Base-by-base conservation (phyloP, 2,888 invertebrate species). In the Lithosia quadra region DNA sequence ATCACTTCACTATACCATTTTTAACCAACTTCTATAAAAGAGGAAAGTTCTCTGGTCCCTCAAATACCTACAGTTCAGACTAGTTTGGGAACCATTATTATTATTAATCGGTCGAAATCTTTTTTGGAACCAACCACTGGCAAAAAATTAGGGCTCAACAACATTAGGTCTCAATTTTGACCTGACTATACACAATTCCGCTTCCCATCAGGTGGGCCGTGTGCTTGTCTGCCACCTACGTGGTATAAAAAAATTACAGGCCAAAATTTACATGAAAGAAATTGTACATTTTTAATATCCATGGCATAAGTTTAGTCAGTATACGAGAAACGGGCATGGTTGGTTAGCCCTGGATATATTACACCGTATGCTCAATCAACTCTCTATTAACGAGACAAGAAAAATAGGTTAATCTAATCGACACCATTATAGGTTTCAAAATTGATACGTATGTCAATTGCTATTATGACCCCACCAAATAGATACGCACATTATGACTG, bases 381-480 rank as follows among this genome's bases (percentile, higher is more conserved):
- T 24, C 28, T 9, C 11, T 24, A 24, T 7, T 24, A 13, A 13
- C 5, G 24, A 11, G 56, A 56, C 56, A 13, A 2, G 56, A 56
- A 24, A 56, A 56, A 56, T 24, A 56, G 56, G 56, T 56, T 24
- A 56, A 56, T 24, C 24, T 24, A 7, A 56, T 56, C 24, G 56
- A 56, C 56, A 56, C 56, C 24, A 28, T 56, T 55, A 0, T 10
- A 18, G 15, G 43, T 11, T 56, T 56, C 56, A 56, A 56, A 21
- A 55, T 55, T 56, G 56, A 56, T 55, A 55, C 22, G 15, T 28
- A 28, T 28, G 28, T 28, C 28, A 28, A n/a, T n/a, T n/a, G n/a
- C n/a, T n/a, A n/a, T 28, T 28, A 28, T 28, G 28, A 28, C 28
- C 28, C 28, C 28, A 28, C 28, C 28, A 56, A 21, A 55, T 55